Evolutionary conservation across 1,140 invertebrate genomes (phyloP).

Genomic region (Zaprionus ornatus): DNA sequence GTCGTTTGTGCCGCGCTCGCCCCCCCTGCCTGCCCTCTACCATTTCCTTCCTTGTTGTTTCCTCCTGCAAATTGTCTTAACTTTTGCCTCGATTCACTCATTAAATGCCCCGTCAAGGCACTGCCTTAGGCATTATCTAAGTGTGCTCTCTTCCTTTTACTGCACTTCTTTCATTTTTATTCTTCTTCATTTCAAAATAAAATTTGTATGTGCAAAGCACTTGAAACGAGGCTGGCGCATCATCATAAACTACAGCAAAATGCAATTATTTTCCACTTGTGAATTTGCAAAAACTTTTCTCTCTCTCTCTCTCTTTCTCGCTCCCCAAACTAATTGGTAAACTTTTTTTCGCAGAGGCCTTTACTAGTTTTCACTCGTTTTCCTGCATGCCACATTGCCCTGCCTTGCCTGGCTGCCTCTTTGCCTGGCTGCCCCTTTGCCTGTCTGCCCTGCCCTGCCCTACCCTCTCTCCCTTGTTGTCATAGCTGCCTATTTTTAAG

Average conservation of each 20-base stretch:
- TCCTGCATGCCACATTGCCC: not conserved
- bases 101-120: constrained; percentile 40
- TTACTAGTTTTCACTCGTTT: constrained; percentile 23
- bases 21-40: too few relatives aligned
- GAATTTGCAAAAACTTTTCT: constrained; percentile 10
- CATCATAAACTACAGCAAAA: constrained; percentile 52
- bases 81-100: constrained; percentile 32
- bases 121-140: constrained; percentile 13
- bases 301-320: not conserved
- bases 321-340: constrained; percentile 61
- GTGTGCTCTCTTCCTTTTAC: not conserved
- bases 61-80: constrained; percentile 65
- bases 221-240: constrained; percentile 1
- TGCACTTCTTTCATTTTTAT: not conserved
- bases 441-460: too few relatives aligned
- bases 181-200: constrained; percentile 32
- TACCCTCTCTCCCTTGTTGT: constrained; percentile 7
- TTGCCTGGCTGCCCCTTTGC: not conserved
- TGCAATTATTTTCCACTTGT: constrained; percentile 63
- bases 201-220: constrained; percentile 55
- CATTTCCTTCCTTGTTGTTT: not conserved
- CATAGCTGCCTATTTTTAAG: constrained; percentile 20
- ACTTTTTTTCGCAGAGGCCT: constrained; percentile 40
- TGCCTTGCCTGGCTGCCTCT: too few relatives aligned
- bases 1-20: not conserved